Evolutionary conservation across 2,797 vertebrate species (phyloP).

Genomic region (Pangasius macronema): DNA sequence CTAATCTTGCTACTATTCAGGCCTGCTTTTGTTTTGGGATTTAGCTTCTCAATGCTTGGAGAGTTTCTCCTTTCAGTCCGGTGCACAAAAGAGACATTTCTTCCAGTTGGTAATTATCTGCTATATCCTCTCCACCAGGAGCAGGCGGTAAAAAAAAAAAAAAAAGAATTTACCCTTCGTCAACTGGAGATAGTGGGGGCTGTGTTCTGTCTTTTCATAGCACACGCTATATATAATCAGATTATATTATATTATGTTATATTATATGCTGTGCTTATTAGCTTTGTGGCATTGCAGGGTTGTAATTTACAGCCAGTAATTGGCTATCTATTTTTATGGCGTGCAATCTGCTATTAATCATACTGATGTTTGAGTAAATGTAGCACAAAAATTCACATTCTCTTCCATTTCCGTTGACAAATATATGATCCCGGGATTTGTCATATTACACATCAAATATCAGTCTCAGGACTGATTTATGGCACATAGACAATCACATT

Average conservation of each 20-base stretch:
- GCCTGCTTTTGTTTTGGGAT: slow-evolving; percentile 81
- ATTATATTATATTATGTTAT: slow-evolving; percentile 63
- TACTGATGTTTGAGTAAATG: slow-evolving; percentile 79
- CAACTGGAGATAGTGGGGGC: slow-evolving; percentile 63
- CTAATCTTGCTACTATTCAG: slow-evolving; percentile 77
- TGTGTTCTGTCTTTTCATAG: slow-evolving; percentile 54
- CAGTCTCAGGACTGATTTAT: slow-evolving; percentile 26
- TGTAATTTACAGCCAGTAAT: slow-evolving; percentile 79
- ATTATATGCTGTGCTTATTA: slow-evolving; percentile 76
- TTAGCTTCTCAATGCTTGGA: slow-evolving; percentile 78
- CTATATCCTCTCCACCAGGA: slow-evolving; percentile 75
- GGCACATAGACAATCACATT: slow-evolving; percentile 9
- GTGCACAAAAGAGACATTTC: slow-evolving; percentile 75
- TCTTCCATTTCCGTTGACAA: slow-evolving; percentile 71
- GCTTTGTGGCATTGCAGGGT: slow-evolving; percentile 73
- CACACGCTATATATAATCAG: slow-evolving; percentile 57
- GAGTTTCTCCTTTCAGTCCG: slow-evolving; percentile 79
- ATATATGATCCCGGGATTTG: slow-evolving; percentile 66
- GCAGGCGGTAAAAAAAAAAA: slow-evolving; percentile 57
- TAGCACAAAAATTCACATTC: slow-evolving; percentile 73
- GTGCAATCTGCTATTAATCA: slow-evolving; percentile 79
- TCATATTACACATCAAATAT: slow-evolving; percentile 45
- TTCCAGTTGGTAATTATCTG: slow-evolving; percentile 78
- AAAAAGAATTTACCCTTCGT: slow-evolving; percentile 32
- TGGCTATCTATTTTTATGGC: slow-evolving; percentile 77